Evolutionary conservation across 1,140 invertebrate genomes (phyloP).

Genomic region (Portunus trituberculatus): DNA sequence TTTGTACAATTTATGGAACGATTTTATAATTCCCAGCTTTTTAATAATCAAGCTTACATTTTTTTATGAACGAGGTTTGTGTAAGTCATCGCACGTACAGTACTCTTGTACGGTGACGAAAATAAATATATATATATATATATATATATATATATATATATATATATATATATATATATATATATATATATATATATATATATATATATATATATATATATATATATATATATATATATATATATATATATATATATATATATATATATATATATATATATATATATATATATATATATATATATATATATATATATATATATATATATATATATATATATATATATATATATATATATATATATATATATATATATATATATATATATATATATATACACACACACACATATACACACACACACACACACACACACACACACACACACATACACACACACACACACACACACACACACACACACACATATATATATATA

Average conservation of each 20-base stretch:
- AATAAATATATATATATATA: slow-evolving; percentile 42
- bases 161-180: slow-evolving; percentile 45
- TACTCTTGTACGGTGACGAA: no score
- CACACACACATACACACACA: no score
- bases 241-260: slow-evolving; percentile 33
- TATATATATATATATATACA: slow-evolving; percentile 40
- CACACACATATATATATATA: no score
- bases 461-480: no score
- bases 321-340: slow-evolving; percentile 43
- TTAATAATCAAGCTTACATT: no score
- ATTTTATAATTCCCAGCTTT: no score
- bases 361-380: slow-evolving; percentile 39
- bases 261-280: slow-evolving; percentile 40
- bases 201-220: slow-evolving; percentile 43
- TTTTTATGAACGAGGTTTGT: no score
- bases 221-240: slow-evolving; percentile 42
- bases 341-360: slow-evolving; percentile 39
- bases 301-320: slow-evolving; percentile 43
- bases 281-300: slow-evolving; percentile 43
- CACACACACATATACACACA: background rate
- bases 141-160: slow-evolving; percentile 45
- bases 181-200: slow-evolving; percentile 39
- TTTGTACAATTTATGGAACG: no score
- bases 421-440: background rate
- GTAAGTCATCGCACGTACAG: no score